Conservation (phyloP, 92 coral and sea anemone species). For the Ricordea florida region DNA sequence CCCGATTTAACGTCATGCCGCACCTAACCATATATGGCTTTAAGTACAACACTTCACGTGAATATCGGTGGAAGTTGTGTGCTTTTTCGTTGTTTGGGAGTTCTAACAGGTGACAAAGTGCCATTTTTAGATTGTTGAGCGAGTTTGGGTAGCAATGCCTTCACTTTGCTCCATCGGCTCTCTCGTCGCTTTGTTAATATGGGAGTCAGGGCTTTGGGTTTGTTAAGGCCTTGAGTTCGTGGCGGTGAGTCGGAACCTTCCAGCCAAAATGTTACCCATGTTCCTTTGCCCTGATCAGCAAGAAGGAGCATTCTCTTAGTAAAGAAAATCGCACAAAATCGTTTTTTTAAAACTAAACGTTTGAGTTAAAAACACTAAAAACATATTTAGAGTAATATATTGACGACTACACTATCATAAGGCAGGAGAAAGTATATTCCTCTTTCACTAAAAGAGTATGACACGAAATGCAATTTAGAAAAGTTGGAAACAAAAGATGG, state of each 20-base stretch:
- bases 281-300: constrained; percentile 77
- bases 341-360: background rate
- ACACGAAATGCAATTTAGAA: too few species aligned
- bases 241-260: constrained; percentile 59
- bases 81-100: constrained; percentile 12
- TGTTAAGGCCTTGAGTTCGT: constrained; percentile 36
- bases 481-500: too few species aligned
- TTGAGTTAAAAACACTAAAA: too few species aligned
- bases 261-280: constrained; percentile 86
- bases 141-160: constrained; percentile 72
- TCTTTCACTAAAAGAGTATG: too few species aligned
- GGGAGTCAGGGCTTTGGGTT: constrained; percentile 16
- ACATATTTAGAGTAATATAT: too few species aligned
- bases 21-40: too few species aligned
- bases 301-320: background rate
- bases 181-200: constrained; percentile 4
- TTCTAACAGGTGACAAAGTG: constrained; percentile 37
- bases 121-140: constrained; percentile 46
- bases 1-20: background rate
- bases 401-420: too few species aligned
- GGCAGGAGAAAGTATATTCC: too few species aligned
- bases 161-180: constrained; percentile 70
- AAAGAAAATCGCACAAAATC: too few species aligned
- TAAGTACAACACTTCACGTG: background rate
- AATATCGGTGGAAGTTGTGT: constrained; percentile 32